Evolutionary conservation across 2,113 vertebrate genomes (phyloP).

Genomic region (Melanocharis versteri): DNA sequence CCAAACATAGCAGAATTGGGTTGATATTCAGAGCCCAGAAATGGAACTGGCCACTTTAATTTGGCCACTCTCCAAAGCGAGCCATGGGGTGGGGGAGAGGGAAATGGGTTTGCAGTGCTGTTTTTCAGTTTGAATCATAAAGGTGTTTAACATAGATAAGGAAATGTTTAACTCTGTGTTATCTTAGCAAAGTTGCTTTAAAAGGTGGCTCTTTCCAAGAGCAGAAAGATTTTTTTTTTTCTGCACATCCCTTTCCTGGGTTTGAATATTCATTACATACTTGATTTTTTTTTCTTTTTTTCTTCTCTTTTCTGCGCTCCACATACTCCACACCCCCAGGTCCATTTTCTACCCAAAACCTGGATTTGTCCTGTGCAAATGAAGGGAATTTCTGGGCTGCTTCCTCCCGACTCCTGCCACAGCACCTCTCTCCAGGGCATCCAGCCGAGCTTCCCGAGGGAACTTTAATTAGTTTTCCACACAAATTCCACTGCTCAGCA

Average conservation of each 20-base stretch:
- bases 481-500: neutral
- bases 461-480: neutral
- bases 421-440: neutral
- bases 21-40: neutral
- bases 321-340: fast-evolving
- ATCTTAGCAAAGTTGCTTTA: slow-evolving; percentile 25
- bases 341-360: neutral
- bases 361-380: neutral
- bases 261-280: slow-evolving; percentile 3
- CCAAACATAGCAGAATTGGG: neutral
- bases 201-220: slow-evolving; percentile 37
- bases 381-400: neutral
- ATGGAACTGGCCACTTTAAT: neutral
- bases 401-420: neutral
- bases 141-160: slow-evolving; percentile 62
- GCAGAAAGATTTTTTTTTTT: neutral
- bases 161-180: slow-evolving; percentile 12
- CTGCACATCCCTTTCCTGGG: neutral
- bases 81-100: neutral
- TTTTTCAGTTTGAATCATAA: slow-evolving; percentile 35
- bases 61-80: neutral
- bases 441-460: fast-evolving
- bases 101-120: neutral
- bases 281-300: neutral
- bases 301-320: neutral